Evolutionary conservation across 2,113 vertebrate species (phyloP).

Genomic region (Choloepus hoffmanni): DNA sequence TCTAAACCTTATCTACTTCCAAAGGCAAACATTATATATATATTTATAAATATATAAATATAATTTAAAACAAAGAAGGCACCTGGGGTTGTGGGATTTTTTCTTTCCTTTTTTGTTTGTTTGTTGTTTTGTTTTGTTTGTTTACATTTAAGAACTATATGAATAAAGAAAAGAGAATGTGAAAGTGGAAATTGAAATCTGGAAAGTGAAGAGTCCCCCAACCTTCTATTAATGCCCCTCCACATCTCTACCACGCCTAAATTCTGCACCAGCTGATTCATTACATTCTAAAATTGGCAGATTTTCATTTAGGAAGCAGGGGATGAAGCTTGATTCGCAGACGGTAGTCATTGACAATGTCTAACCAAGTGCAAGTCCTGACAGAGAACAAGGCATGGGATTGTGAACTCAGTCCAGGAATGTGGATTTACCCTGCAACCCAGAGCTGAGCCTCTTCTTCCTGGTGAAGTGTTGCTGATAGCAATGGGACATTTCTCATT

Average conservation of each 20-base stretch:
- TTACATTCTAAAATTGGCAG: neutral
- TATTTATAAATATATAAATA: neutral
- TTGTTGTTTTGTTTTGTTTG: no score
- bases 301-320: conserved; percentile 11
- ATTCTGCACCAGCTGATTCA: conserved; percentile 5
- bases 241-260: neutral
- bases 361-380: neutral
- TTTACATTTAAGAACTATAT: neutral
- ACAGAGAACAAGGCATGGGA: neutral
- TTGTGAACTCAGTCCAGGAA: neutral
- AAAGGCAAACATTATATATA: neutral
- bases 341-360: neutral
- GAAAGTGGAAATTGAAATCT: neutral
- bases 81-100: neutral
- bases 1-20: neutral
- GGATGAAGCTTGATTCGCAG: neutral
- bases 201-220: neutral
- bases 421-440: neutral
- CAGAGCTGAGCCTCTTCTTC: neutral
- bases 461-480: neutral
- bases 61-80: neutral
- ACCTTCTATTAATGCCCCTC: neutral
- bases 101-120: neutral
- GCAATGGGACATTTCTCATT: neutral
- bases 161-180: neutral